These are phyloP conservation scores for Myotis davidii DNA, from an alignment of 2,113 vertebrate species.

Conservation along the genomic window DNA sequence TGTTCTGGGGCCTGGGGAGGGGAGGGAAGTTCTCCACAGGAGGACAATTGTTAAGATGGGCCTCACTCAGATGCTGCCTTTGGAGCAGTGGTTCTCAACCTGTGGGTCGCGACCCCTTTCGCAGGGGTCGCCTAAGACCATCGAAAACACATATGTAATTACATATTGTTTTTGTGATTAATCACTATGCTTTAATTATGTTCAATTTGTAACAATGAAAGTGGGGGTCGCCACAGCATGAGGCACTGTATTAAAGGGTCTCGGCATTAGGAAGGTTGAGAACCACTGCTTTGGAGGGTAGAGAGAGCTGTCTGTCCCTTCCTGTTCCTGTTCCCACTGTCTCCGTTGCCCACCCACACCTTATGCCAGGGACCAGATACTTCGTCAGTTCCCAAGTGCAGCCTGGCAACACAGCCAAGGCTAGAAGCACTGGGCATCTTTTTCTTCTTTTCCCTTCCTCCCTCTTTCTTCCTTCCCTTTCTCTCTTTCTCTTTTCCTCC, in stretches of 20 bases:
- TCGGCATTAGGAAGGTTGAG: too few species aligned
- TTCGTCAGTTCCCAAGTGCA: background rate
- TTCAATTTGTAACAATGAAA: too few species aligned
- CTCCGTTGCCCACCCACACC: accelerated
- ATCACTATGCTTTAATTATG: too few species aligned
- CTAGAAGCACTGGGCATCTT: too few species aligned
- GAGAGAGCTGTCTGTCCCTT: background rate
- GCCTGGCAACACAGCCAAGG: background rate
- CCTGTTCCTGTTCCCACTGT: background rate
- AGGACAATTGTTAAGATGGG: background rate
- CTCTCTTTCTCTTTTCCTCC: background rate
- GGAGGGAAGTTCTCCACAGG: background rate
- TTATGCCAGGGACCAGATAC: background rate
- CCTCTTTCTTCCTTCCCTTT: background rate
- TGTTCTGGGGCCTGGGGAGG: background rate
- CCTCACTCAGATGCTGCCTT: background rate
- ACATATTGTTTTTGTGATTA: too few species aligned
- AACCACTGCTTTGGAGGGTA: background rate
- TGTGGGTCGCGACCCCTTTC: too few species aligned
- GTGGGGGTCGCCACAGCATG: too few species aligned
- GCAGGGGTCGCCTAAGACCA: too few species aligned
- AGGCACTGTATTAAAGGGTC: too few species aligned
- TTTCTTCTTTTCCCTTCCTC: background rate
- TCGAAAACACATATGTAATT: too few species aligned
- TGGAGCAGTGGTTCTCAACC: background rate